Evolutionary conservation across 2,888 invertebrate genomes (phyloP).

Genomic region (Thecophora atra): DNA sequence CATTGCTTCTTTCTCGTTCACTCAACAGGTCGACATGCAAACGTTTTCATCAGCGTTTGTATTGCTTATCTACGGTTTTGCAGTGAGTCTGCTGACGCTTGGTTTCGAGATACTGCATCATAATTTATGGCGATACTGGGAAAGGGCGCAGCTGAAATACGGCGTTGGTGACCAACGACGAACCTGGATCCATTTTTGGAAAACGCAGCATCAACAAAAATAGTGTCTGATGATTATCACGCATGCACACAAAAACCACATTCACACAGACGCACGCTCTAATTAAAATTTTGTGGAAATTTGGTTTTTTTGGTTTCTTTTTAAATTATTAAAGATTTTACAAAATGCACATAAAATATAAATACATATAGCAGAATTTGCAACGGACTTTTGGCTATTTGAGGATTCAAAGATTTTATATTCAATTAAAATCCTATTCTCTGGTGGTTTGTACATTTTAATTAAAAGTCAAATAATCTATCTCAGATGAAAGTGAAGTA

Average conservation of each 20-base stretch:
- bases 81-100: slow-evolving; percentile 58
- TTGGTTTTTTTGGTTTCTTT: too few species aligned
- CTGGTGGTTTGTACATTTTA: not conserved
- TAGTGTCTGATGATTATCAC: too few species aligned
- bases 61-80: slow-evolving; percentile 68
- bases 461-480: not conserved
- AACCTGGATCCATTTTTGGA: not conserved
- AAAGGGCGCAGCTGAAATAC: slow-evolving; percentile 9
- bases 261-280: too few species aligned
- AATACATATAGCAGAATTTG: too few species aligned
- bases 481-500: not conserved
- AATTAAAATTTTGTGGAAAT: not conserved
- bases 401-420: too few species aligned
- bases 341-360: too few species aligned
- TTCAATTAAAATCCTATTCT: too few species aligned
- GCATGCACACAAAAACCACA: too few species aligned
- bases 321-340: too few species aligned
- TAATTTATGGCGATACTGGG: slow-evolving; percentile 52
- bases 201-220: too few species aligned
- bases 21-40: slow-evolving; percentile 68
- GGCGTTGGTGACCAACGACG: not conserved
- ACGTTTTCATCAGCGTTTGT: slow-evolving; percentile 72
- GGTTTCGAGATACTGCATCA: slow-evolving; percentile 56
- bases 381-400: too few species aligned
- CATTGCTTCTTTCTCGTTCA: slow-evolving; percentile 4